These are phyloP conservation scores for Armadillidium nasatum DNA, from an alignment of 1,140 invertebrate genomes.

Conservation along the genomic window DNA sequence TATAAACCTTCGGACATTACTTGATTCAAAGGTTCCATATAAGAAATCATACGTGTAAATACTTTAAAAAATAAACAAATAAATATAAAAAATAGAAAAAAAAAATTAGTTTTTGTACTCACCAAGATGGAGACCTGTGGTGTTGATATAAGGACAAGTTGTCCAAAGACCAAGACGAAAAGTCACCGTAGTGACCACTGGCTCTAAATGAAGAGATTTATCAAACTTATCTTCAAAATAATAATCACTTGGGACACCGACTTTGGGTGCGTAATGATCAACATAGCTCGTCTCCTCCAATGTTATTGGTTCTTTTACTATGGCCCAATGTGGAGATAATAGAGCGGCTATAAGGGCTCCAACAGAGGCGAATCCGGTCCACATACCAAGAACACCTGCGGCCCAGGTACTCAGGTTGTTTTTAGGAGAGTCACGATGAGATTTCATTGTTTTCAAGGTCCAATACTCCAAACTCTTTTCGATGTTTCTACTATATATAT, in stretches of 20 bases:
- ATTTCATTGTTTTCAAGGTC: background rate
- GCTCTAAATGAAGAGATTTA: background rate
- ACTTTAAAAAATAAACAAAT: too few species aligned
- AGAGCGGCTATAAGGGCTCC: constrained; percentile 34
- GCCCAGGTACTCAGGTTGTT: constrained; percentile 30
- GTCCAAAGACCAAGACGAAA: constrained; percentile 36
- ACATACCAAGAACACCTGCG: constrained; percentile 34
- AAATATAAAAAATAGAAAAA: too few species aligned
- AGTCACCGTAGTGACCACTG: constrained; percentile 32
- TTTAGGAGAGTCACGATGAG: background rate
- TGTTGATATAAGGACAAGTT: constrained; percentile 35
- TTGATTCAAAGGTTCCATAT: too few species aligned
- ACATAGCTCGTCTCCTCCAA: constrained; percentile 19
- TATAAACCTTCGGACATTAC: too few species aligned
- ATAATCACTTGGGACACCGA: constrained; percentile 8
- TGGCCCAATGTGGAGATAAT: constrained; percentile 35
- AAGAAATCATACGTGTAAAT: too few species aligned
- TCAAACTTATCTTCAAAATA: constrained; percentile 11
- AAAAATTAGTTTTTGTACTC: background rate
- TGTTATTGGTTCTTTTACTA: constrained; percentile 34
- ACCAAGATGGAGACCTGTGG: background rate
- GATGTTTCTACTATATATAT: too few species aligned
- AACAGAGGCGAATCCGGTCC: constrained; percentile 33
- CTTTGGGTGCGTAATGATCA: background rate
- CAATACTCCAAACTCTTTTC: too few species aligned